phyloP scores from a whole-genome alignment of 2,888 invertebrate species.

The Drosophila nr. fundita region DNA sequence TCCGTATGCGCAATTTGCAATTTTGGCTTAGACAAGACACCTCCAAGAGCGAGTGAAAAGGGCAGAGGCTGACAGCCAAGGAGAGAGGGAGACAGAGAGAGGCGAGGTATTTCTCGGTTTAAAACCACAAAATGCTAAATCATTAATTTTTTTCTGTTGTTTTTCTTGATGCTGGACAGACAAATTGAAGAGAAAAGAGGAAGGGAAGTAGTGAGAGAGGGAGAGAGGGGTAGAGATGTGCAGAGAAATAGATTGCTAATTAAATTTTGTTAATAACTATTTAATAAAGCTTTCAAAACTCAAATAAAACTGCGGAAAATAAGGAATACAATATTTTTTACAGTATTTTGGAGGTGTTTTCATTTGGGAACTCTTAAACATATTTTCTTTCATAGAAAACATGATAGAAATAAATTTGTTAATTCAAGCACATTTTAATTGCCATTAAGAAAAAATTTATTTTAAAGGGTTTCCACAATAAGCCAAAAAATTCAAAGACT shows the following conservation, averaged over 20 bases:
- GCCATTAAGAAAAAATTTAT: neutral
- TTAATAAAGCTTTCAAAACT: neutral
- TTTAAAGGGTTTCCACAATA: neutral
- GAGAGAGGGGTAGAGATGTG: neutral
- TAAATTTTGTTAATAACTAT: neutral
- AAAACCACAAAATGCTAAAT: slow-evolving; percentile 58
- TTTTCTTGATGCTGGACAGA: neutral
- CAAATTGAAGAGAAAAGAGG: neutral
- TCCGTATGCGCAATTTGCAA: slow-evolving; percentile 48
- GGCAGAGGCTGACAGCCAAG: neutral
- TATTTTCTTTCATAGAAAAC: neutral
- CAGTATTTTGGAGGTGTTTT: neutral
- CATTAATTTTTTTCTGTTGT: slow-evolving; percentile 32
- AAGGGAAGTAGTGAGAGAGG: neutral
- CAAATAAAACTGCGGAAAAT: neutral
- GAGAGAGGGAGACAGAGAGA: neutral
- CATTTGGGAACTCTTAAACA: neutral
- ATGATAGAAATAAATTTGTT: neutral
- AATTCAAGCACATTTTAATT: neutral
- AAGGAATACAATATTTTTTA: rapidly evolving
- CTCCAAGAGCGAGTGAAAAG: neutral
- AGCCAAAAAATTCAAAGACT: neutral
- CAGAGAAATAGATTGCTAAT: neutral
- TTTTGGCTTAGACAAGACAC: slow-evolving; percentile 29
- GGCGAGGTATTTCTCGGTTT: neutral